Evolutionary conservation across 2,113 vertebrate species (phyloP), one percentile per base, ranked within the genome.

Genomic region (Elephantulus edwardii): DNA sequence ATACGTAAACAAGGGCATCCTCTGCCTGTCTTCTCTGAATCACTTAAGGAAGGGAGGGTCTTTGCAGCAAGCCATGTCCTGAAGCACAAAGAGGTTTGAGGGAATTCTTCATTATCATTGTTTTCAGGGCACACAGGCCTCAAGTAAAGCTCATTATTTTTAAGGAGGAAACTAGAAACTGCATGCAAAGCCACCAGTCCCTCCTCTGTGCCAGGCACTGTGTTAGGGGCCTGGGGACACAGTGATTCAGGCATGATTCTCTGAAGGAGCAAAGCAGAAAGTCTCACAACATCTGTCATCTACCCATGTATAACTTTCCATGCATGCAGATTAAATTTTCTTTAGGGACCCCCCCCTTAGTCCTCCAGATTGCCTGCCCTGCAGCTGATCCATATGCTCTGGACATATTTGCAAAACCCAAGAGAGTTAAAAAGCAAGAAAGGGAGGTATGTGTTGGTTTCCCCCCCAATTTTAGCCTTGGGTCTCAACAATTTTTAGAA

Each of bases 391-490:
- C 75, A 26, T 35, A 48, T 64, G 40, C 13, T 77, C 80, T 52
- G 75, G 30, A 46, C 33, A 56, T 6, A 16, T 46, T 30, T 56
- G 68, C 24, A 60, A 81, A 80, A 77, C 14, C 38, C 30, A 44
- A 48, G 77, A 68, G 85, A 71, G 66, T 40, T 30, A 50, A 92
- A n/a, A 68, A 78, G 33, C 70, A 91, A 81, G n/a, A 68, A 68
- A 85, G 52, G 40, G 17, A 66, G 22, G 54, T n/a, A n/a, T n/a
- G n/a, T n/a, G n/a, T n/a, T 60, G 13, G 54, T 52, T 72, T 78
- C 66, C 60, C 26, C 66, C 33, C 85, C n/a, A 78, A 74, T 28
- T 66, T 6, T 13, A 86, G 5, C 13, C 24, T 24, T 58, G 38
- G 40, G 19, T 82, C 70, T 81, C 40, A 44, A 88, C 42, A n/a